phyloP scores from a whole-genome alignment of 2,888 invertebrate genomes.

The Aspidiotus rigidus region DNA sequence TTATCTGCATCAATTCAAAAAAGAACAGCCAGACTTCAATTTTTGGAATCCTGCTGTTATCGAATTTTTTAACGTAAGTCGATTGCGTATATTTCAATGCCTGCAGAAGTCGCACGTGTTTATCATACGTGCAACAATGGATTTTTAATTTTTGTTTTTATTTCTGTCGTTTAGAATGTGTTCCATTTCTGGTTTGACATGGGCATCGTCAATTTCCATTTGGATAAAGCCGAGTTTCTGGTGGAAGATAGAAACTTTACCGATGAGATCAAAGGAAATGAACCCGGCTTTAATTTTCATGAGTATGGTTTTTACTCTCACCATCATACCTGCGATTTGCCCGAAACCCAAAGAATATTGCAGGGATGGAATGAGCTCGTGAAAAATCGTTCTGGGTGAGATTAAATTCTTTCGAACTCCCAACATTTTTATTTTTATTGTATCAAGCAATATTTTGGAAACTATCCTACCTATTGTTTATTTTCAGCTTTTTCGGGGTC shows the following conservation, averaged over 20 bases:
- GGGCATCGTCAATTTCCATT: constrained; percentile 73
- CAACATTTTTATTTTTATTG: too few species aligned
- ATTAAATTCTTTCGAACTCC: neutral
- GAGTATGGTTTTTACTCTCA: constrained; percentile 59
- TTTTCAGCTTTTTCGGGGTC: constrained; percentile 20
- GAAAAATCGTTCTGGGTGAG: constrained; percentile 47
- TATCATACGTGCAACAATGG: neutral
- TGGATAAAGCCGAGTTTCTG: constrained; percentile 58
- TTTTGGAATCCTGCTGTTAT: constrained; percentile 61
- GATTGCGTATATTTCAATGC: neutral
- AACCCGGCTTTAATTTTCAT: constrained; percentile 44
- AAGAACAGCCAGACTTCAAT: constrained; percentile 68
- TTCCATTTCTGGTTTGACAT: constrained; percentile 60
- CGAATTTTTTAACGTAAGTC: constrained; percentile 49
- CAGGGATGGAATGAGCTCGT: constrained; percentile 55
- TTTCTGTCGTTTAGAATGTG: constrained; percentile 46
- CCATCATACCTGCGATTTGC: constrained; percentile 55
- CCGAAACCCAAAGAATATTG: constrained; percentile 51
- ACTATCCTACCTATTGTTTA: neutral
- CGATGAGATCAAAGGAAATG: constrained; percentile 46
- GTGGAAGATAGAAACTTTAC: constrained; percentile 51
- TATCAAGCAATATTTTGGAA: neutral
- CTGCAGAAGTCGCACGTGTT: neutral
- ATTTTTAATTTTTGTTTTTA: constrained; percentile 10
- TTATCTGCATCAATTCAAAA: constrained; percentile 67